Evolutionary conservation across 2,797 vertebrate genomes (phyloP).

Genomic region (Pachyuromys duprasi): DNA sequence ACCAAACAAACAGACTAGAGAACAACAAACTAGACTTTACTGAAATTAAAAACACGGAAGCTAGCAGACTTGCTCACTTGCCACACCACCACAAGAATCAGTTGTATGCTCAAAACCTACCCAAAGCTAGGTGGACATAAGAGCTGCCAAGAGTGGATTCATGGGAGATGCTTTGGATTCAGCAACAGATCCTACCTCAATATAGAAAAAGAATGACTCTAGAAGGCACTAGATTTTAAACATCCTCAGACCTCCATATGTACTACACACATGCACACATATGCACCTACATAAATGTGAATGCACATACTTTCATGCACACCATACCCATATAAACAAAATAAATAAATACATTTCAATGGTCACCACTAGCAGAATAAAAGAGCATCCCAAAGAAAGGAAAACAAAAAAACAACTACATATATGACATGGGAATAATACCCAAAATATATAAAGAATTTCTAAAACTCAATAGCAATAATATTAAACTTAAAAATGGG

Average conservation of each 20-base stretch:
- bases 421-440: neutral
- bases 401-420: neutral
- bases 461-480: neutral
- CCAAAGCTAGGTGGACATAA: neutral
- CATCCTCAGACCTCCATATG: neutral
- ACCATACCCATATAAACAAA: neutral
- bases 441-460: neutral
- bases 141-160: neutral
- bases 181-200: neutral
- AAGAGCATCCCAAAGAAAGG: neutral
- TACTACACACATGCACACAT: neutral
- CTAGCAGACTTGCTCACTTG: neutral
- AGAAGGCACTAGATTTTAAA: neutral
- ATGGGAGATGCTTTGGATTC: neutral
- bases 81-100: neutral
- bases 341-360: neutral
- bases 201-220: neutral
- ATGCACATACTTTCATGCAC: neutral
- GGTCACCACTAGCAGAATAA: neutral
- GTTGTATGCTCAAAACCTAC: neutral
- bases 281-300: neutral
- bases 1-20: neutral
- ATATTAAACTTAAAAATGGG: neutral
- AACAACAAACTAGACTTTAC: neutral
- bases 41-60: constrained; percentile 17